A percentile compares a stretch with the other conserved stretches of the same genome.
These are phyloP conservation scores for Cygnus atratus DNA, from an alignment of 2,113 vertebrate genomes.

Conservation along the genomic window DNA sequence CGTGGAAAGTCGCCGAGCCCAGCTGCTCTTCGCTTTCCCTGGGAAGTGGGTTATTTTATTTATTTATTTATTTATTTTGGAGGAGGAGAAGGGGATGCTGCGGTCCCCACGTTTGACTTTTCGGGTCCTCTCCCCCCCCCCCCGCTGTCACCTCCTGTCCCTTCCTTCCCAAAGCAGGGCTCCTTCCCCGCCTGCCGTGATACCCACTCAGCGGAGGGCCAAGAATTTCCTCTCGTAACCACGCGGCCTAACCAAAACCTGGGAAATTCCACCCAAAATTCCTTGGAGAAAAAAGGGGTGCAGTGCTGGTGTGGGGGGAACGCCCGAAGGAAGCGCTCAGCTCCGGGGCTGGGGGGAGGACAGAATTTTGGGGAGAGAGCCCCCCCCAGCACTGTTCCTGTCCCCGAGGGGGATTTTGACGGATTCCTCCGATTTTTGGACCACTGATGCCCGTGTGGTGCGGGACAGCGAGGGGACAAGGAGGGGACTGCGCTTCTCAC, in stretches of 20 bases:
- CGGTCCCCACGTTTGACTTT: not conserved
- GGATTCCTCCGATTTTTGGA: not conserved
- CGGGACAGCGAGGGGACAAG: not conserved
- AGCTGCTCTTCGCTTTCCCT: accelerated
- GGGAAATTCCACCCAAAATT: not conserved
- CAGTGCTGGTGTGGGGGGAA: accelerated
- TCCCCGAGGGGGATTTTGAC: not conserved
- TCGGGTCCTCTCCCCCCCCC: not conserved
- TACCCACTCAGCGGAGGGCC: not conserved
- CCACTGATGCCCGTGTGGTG: not conserved
- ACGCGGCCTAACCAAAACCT: not conserved
- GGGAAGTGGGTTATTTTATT: not conserved
- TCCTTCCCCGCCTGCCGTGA: too few species aligned
- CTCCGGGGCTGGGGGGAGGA: not conserved
- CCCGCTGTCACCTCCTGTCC: not conserved
- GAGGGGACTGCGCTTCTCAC: not conserved
- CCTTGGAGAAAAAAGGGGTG: not conserved
- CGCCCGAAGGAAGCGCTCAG: not conserved
- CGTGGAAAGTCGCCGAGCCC: not conserved
- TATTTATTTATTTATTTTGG: not conserved
- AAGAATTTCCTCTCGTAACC: not conserved
- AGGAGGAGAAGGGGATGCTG: accelerated
- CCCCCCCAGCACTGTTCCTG: not conserved
- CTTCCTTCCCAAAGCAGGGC: not conserved
- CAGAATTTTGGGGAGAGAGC: not conserved